Evolutionary conservation across 2,888 invertebrate genomes (phyloP), one percentile per base, ranked within the genome.

Genomic region (Crocallis elinguaria): DNA sequence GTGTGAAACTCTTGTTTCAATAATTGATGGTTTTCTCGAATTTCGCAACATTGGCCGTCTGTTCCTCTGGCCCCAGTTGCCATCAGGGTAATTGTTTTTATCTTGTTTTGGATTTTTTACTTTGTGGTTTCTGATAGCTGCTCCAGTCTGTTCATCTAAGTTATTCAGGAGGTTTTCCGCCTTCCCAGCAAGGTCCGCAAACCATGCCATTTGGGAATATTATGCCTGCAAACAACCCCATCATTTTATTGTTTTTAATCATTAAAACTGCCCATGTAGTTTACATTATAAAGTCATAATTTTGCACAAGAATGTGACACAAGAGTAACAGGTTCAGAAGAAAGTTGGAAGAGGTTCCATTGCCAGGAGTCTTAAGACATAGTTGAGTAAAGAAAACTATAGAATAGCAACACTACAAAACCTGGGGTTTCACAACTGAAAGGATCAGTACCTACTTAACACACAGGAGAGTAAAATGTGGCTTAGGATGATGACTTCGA

Each of bases 101-200:
- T 73, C 74, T 53, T 71, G 63, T 73, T 76, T 82, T 36, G 60
- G 49, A 66, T 77, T 86, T 23, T 66, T 43, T 6, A 63, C 79
- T 51, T 69, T 78, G 55, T 85, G 83, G 66, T 82, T 85, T 42
- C 92, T 90, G 37, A 94, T 75, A 12, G 94, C 95, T 13, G 86
- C 93, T 0, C 95, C 95, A 16, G 96, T 95, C 77, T 94, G 94
- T 70, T 95, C 93, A 69, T 96, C 96, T 16, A 96, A 81, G 71
- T 94, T 94, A 71, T 95, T 96, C 13, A 96, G 88, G 52, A 96
- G 92, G 71, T 92, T 93, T 74, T 96, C 96, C 9, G 96, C 96
- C 77, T 93, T 95, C 19, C 94, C 95, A 53, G 95, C 95, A 49
- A 95, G 86, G 56, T 94, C 95, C 56, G 94, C 90, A 51, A 96